phyloP scores from a whole-genome alignment of 2,797 vertebrate species.

The Falco cherrug region DNA sequence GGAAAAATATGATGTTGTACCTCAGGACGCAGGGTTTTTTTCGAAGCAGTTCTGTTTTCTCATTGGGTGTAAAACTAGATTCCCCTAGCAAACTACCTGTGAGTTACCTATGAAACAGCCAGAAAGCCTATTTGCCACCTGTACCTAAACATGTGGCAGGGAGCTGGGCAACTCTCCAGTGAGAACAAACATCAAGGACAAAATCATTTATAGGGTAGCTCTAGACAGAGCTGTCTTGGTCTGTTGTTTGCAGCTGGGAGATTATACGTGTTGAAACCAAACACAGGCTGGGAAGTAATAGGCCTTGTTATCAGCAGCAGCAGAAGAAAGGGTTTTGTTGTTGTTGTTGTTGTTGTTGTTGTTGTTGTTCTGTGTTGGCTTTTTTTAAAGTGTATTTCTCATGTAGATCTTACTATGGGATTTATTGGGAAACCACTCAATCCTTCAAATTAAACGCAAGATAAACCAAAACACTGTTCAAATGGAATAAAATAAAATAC shows the following conservation, averaged over 20 bases:
- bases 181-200: conserved; percentile 47
- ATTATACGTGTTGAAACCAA: conserved; percentile 37
- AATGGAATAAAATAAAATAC: background rate
- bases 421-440: background rate
- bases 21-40: background rate
- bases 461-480: conserved; percentile 14
- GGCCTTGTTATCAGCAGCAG: conserved; percentile 37
- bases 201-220: conserved; percentile 45
- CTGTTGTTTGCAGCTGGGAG: conserved; percentile 50
- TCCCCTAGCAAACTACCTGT: background rate
- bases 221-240: conserved; percentile 11
- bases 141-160: background rate
- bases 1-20: background rate
- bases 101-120: conserved; percentile 6
- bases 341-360: conserved; percentile 23
- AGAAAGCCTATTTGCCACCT: conserved; percentile 24
- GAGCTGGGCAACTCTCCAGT: conserved; percentile 36
- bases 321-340: background rate
- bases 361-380: background rate
- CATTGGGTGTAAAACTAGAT: background rate
- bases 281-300: conserved; percentile 40
- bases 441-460: background rate
- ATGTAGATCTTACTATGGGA: background rate
- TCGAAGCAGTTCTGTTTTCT: background rate
- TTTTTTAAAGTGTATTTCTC: background rate